Evolutionary conservation across 2,888 invertebrate species (phyloP).

Genomic region (Drosophila greeni): DNA sequence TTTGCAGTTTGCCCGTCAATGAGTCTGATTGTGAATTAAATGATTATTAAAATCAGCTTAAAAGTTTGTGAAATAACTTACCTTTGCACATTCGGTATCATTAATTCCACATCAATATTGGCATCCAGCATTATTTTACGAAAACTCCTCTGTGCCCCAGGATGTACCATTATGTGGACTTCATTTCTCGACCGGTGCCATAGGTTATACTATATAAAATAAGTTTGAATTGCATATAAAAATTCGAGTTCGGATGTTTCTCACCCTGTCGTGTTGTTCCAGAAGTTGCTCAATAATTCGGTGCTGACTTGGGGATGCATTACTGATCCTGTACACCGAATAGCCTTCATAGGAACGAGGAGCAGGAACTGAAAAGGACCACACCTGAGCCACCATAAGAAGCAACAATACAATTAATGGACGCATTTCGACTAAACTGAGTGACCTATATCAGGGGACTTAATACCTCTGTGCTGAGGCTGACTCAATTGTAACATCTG

Average conservation of each 20-base stretch:
- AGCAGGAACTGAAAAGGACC: neutral
- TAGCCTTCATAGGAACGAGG: conserved; percentile 36
- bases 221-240: no score
- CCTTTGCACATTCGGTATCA: conserved; percentile 46
- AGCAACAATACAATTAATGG: conserved; percentile 15
- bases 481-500: conserved; percentile 2
- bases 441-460: neutral
- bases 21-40: conserved; percentile 15
- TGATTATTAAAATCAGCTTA: neutral
- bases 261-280: conserved; percentile 23
- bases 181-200: conserved; percentile 28
- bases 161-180: conserved; percentile 42
- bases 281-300: conserved; percentile 28
- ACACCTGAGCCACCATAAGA: neutral
- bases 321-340: conserved; percentile 29
- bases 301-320: conserved; percentile 15
- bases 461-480: neutral
- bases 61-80: conserved; percentile 14
- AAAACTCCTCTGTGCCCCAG: conserved; percentile 20
- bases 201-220: conserved; percentile 32
- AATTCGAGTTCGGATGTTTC: neutral
- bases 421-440: conserved; percentile 21
- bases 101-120: conserved; percentile 16
- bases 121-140: conserved; percentile 5
- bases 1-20: conserved; percentile 20